Percentiles rank a stretch among this genome's conserved stretches.
Evolutionary conservation across 2,888 invertebrate genomes (phyloP).

Genomic region (Dryobotodes eremita): DNA sequence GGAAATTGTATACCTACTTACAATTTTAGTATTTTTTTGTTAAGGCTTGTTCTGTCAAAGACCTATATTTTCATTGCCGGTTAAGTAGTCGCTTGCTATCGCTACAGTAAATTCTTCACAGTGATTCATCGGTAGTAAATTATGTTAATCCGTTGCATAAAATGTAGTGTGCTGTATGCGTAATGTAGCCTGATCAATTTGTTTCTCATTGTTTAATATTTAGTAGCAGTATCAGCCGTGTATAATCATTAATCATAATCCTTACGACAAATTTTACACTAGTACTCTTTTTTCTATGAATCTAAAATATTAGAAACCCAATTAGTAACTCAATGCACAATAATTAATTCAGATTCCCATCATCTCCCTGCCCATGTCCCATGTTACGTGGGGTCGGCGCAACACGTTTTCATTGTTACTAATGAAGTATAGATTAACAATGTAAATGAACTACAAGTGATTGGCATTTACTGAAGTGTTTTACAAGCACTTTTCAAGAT

Average conservation of each 20-base stretch:
- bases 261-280: too few relatives aligned
- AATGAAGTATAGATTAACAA: slow-evolving; percentile 2
- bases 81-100: not conserved
- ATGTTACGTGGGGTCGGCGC: not conserved
- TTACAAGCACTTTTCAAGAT: slow-evolving; percentile 7
- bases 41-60: not conserved
- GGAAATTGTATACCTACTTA: not conserved
- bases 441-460: slow-evolving; percentile 9
- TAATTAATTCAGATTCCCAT: not conserved
- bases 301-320: too few relatives aligned
- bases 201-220: slow-evolving; percentile 1
- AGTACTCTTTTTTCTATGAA: too few relatives aligned
- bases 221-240: not conserved
- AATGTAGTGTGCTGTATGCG: not conserved
- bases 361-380: too few relatives aligned
- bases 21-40: not conserved
- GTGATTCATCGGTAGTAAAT: not conserved
- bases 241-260: not conserved
- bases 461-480: slow-evolving; percentile 18
- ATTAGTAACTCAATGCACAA: too few relatives aligned
- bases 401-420: not conserved
- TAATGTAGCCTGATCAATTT: not conserved
- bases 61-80: too few relatives aligned
- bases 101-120: not conserved
- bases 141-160: not conserved